Evolutionary conservation across 92 coral and sea anemone genomes (phyloP).

Genomic region (Epizoanthus rinbou): DNA sequence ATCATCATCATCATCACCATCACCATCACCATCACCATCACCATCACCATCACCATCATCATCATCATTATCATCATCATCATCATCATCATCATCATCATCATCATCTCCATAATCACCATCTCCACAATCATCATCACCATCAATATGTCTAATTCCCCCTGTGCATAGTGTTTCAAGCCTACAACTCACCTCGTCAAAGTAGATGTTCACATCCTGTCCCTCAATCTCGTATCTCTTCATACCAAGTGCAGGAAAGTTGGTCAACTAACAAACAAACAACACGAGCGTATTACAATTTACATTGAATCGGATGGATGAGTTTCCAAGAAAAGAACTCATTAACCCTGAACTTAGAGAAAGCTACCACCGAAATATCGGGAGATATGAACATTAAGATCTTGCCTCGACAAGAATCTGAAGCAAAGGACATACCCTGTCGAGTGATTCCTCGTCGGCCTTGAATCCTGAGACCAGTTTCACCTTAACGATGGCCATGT

Average conservation of each 20-base stretch:
- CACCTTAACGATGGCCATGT: conserved; percentile 93
- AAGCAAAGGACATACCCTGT: conserved; percentile 53
- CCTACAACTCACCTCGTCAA: conserved; percentile 76
- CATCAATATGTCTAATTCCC: background rate
- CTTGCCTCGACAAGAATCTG: background rate
- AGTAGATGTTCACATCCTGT: conserved; percentile 78
- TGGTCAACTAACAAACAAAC: conserved; percentile 60
- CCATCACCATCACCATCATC: background rate
- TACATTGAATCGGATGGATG: no score
- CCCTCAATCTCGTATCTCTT: conserved; percentile 83
- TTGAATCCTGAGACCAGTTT: conserved; percentile 91
- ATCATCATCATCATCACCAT: background rate
- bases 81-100: background rate
- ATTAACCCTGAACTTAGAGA: no score
- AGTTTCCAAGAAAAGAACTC: no score
- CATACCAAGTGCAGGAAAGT: conserved; percentile 54
- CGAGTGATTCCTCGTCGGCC: conserved; percentile 83
- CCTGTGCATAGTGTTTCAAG: background rate
- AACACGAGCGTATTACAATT: no score
- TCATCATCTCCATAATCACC: background rate
- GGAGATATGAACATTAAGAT: no score
- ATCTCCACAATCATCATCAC: background rate
- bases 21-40: background rate
- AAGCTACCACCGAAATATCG: no score
- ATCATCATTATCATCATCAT: background rate